Base-by-base conservation (phyloP, 2,113 vertebrate genomes). In the Heteronetta atricapilla region DNA sequence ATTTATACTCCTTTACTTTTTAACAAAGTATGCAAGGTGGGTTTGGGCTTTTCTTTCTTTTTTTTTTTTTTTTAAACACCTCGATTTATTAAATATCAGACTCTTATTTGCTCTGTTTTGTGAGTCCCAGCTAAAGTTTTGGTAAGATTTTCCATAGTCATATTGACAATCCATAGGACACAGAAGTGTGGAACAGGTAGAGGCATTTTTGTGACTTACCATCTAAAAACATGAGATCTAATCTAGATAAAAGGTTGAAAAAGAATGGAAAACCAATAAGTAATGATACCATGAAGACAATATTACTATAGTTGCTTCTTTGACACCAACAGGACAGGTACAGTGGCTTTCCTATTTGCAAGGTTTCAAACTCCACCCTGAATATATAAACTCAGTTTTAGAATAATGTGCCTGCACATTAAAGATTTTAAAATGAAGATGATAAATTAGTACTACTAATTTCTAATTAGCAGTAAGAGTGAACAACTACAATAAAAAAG, bases 261-360 rank as follows among this genome's bases (percentile, higher is more conserved):
- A 4, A 34, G 56, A 85, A 69, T 21, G 5, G 3, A 52, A 92
- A 70, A 5, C 19, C 1, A 76, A 50, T 82, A 80, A 50, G 3
- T 19, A 40, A 1, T 3, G 36, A 6, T 70, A 5, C 5, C 46
- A 12, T 69, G 31, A 77, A 96, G 55, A 3, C 12, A 69, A 15
- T 15, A 29, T 26, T 72, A 42, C 7, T n/a, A 34, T 15, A 52
- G 19, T 2, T 75, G n/a, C 31, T 88, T n/a, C 26, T 81, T 60
- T 68, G 38, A 3, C 34, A 72, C 10, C 7, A 10, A 7, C 18
- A 62, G 10, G 19, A 64, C 89, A 59, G 2, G 4, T 38, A n/a
- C 4, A 3, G 6, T 28, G 0, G 0, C 26, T 68, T 29, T 58
- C 52, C 28, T 31, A 2, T 48, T 68, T 89, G 13, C 0, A 1